Evolutionary conservation across 2,797 vertebrate species (phyloP), one percentile per base, ranked within the genome.

Genomic region (Amphiprion clarkii): DNA sequence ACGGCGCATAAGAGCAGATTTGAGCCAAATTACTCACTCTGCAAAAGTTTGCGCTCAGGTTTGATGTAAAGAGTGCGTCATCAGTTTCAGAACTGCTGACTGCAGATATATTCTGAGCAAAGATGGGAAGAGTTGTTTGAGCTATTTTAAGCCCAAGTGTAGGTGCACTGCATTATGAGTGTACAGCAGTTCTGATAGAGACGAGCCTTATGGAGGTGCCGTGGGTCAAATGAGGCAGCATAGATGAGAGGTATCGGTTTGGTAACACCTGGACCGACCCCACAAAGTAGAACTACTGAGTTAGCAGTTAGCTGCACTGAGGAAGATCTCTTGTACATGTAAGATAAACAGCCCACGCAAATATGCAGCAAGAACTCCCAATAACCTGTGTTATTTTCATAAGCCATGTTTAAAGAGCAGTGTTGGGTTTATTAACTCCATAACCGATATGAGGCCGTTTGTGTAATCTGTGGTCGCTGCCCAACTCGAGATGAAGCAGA

Each of bases 111-210:
- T 72, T 76, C 71, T 49, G 66, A 68, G 63, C 65, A 63, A 81
- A 83, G 31, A 33, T 69, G 21, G 48, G 16, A 64, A 49, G 64
- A 73, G 69, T 56, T 69, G 57, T 71, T 84, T 17, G 51, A 53
- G 51, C 52, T 86, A 48, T 82, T 86, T 81, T 82, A 76, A 64
- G 25, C 29, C 27, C 3, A 55, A 48, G 73, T 85, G 76, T 86
- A 81, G 88, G 83, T 76, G 85, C 75, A 54, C 39, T 59, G 63
- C 68, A 48, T 54, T 61, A 44, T 61, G 68, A 85, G 62, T 74
- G 31, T 74, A 67, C 52, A 75, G 63, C 12, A n/a, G 40, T 3
- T 39, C 25, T 71, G 53, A 71, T 39, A 7, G 46, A 81, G 57
- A 54, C 33, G 27, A 81, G 67, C 39, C 23, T 51, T 44, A 52